A percentile compares a stretch with the other conserved stretches of the same genome.
These are phyloP conservation scores for Ischnura elegans DNA, from an alignment of 2,888 invertebrate species.

Conservation along the genomic window DNA sequence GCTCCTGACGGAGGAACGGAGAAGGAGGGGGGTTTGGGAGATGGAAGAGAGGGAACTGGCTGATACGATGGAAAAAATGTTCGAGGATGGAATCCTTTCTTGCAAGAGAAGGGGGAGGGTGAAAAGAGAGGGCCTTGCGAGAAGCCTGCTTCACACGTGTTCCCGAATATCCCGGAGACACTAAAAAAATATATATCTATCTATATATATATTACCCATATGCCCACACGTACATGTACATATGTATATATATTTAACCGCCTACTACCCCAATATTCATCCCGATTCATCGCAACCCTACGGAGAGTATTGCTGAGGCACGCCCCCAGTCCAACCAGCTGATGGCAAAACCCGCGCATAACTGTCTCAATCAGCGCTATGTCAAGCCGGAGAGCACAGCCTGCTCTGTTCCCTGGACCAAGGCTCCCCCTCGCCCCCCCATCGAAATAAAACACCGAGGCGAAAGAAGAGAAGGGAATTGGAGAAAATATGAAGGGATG, in stretches of 20 bases:
- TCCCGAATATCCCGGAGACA: not conserved
- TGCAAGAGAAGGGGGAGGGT: not conserved
- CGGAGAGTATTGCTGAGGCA: not conserved
- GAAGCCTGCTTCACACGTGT: constrained; percentile 62
- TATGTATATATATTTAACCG: no score
- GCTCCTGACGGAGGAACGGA: not conserved
- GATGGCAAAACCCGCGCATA: constrained; percentile 48
- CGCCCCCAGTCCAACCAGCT: constrained; percentile 19
- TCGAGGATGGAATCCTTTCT: constrained; percentile 39
- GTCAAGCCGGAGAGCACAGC: constrained; percentile 2
- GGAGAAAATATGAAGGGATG: not conserved
- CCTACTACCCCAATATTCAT: not conserved
- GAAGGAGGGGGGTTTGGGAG: not conserved
- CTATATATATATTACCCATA: no score
- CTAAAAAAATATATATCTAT: not conserved
- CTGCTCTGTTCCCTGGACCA: not conserved
- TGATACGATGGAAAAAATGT: constrained; percentile 53
- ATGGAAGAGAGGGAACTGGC: constrained; percentile 45
- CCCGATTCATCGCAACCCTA: not conserved
- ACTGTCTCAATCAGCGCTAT: constrained; percentile 65
- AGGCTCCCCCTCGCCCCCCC: not conserved
- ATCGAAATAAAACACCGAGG: not conserved
- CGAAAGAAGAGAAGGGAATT: not conserved
- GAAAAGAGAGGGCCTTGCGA: not conserved
- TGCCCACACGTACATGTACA: no score